A percentile compares a stretch with the other conserved stretches of the same genome.
Evolutionary conservation across 2,888 invertebrate species (phyloP).

Genomic region (Pseudolycoriella hygida): DNA sequence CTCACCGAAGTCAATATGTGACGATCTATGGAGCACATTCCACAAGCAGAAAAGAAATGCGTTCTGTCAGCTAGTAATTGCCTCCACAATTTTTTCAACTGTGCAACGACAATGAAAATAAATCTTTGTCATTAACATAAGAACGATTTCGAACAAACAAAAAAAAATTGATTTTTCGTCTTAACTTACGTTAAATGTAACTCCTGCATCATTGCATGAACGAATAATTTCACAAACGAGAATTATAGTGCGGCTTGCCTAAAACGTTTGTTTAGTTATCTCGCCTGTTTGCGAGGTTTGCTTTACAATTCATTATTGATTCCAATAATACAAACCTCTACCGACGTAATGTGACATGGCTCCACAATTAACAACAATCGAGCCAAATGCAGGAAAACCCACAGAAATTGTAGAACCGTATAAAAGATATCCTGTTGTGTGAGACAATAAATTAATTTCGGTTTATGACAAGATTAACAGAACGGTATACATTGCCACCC

Average conservation of each 20-base stretch:
- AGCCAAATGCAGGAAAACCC: constrained; percentile 31
- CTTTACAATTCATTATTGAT: too few relatives aligned
- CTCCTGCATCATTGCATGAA: too few relatives aligned
- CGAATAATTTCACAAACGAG: too few relatives aligned
- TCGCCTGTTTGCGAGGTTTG: too few relatives aligned
- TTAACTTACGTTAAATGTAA: too few relatives aligned
- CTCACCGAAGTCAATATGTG: constrained; percentile 34
- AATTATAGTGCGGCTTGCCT: background rate
- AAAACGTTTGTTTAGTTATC: too few relatives aligned
- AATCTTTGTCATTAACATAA: too few relatives aligned
- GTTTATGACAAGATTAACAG: background rate
- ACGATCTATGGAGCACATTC: constrained; percentile 34
- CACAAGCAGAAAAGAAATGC: constrained; percentile 32
- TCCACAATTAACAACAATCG: constrained; percentile 35
- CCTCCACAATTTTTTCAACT: constrained; percentile 27
- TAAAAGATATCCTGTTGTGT: constrained; percentile 22
- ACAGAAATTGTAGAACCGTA: constrained; percentile 29
- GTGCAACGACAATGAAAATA: constrained; percentile 7
- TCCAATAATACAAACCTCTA: constrained; percentile 27
- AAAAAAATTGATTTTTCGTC: too few relatives aligned
- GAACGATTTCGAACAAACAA: too few relatives aligned
- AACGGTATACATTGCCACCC: constrained; percentile 17
- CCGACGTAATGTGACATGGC: constrained; percentile 31
- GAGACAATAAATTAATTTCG: background rate
- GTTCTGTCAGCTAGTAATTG: constrained; percentile 21